Evolutionary conservation across 2,113 vertebrate species (phyloP).

Genomic region (Serilophus lunatus): DNA sequence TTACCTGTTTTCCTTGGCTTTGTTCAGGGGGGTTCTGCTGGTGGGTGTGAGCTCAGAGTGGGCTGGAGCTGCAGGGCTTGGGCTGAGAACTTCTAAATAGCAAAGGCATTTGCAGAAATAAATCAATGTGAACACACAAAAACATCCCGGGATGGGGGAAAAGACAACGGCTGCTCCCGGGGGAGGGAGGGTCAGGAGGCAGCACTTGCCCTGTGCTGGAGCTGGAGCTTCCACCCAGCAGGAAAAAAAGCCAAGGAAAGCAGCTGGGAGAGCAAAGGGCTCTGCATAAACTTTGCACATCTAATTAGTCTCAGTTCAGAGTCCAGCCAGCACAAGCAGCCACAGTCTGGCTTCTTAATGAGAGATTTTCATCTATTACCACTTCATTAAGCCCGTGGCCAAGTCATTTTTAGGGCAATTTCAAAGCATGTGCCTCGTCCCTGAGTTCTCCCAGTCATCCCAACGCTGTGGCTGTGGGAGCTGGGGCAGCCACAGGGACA

Average conservation of each 20-base stretch:
- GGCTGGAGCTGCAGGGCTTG: no score
- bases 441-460: neutral
- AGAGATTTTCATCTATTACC: constrained; percentile 14
- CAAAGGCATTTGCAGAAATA: no score
- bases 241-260: neutral
- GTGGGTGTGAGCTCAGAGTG: no score
- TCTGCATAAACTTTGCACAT: neutral
- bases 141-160: neutral
- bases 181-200: neutral
- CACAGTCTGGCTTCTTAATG: neutral
- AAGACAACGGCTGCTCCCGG: neutral
- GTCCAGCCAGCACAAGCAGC: neutral
- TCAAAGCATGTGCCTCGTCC: neutral
- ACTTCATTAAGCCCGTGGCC: neutral
- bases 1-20: neutral
- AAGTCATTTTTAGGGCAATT: neutral
- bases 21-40: neutral
- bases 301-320: neutral
- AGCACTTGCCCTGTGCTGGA: neutral
- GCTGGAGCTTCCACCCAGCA: neutral
- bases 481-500: neutral
- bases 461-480: neutral
- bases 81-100: no score
- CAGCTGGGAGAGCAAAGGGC: neutral
- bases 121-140: no score